Conservation (phyloP, 2,888 invertebrate species). For the Melolontha melolontha region DNA sequence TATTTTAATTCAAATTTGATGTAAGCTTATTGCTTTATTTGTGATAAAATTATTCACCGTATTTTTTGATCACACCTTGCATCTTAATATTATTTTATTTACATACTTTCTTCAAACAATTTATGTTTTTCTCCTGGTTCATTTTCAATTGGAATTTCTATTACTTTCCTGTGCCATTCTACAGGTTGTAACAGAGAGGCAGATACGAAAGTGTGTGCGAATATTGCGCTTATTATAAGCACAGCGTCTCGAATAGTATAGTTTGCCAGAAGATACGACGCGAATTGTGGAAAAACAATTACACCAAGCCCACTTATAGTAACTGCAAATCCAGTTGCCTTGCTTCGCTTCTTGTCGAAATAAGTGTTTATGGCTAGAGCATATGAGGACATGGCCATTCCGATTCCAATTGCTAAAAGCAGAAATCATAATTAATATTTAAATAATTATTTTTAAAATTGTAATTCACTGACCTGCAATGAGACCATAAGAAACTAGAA, state of each 20-base stretch:
- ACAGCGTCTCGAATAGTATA: constrained; percentile 74
- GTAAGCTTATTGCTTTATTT: too few species aligned
- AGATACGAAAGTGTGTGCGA: constrained; percentile 72
- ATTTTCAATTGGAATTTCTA: constrained; percentile 45
- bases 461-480: constrained; percentile 67
- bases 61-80: too few species aligned
- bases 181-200: constrained; percentile 75
- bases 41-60: too few species aligned
- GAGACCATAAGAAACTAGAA: constrained; percentile 73
- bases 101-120: constrained; percentile 5
- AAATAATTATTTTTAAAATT: too few species aligned
- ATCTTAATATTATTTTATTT: not conserved
- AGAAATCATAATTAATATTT: not conserved
- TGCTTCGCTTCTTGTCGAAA: constrained; percentile 38
- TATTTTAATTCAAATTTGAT: too few species aligned
- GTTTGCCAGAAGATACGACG: constrained; percentile 68
- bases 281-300: constrained; percentile 73
- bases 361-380: constrained; percentile 39
- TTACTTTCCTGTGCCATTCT: constrained; percentile 72
- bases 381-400: constrained; percentile 37
- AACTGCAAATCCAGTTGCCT: constrained; percentile 56
- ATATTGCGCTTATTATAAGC: constrained; percentile 72
- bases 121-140: constrained; percentile 24
- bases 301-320: constrained; percentile 76
- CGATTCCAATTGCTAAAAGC: constrained; percentile 54